Evolutionary conservation across 2,888 invertebrate genomes (phyloP).

Genomic region (Periphyllus acericola): DNA sequence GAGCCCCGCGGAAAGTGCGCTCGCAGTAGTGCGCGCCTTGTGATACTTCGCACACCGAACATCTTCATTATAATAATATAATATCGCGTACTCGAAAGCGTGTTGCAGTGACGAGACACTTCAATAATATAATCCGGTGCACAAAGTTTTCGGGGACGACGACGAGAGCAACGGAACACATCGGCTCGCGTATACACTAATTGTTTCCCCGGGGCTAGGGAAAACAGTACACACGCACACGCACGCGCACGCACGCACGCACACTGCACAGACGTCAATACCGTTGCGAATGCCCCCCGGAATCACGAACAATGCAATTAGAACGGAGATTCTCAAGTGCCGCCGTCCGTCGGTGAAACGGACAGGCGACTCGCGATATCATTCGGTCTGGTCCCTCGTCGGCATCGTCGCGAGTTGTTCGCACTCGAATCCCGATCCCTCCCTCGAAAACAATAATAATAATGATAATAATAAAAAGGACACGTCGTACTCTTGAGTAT

Average conservation of each 20-base stretch:
- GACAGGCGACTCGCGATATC: slow-evolving; percentile 49
- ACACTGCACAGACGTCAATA: slow-evolving; percentile 23
- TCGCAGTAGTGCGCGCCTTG: background rate
- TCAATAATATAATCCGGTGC: slow-evolving; percentile 15
- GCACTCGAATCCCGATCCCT: slow-evolving; percentile 10
- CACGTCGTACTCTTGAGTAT: slow-evolving; percentile 1
- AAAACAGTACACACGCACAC: background rate
- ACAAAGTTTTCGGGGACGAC: background rate
- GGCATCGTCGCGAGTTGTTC: background rate
- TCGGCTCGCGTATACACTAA: slow-evolving; percentile 18
- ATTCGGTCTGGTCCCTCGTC: slow-evolving; percentile 10
- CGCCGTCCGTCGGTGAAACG: slow-evolving; percentile 33
- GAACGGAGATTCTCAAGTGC: slow-evolving; percentile 43
- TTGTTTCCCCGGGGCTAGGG: slow-evolving; percentile 49
- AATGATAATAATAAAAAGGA: slow-evolving; percentile 16
- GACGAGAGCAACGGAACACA: slow-evolving; percentile 9
- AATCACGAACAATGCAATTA: slow-evolving; percentile 59
- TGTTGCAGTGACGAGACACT: slow-evolving; percentile 31
- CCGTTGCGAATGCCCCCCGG: slow-evolving; percentile 44
- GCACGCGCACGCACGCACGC: background rate
- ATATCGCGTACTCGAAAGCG: background rate
- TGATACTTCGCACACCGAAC: background rate
- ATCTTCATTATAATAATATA: slow-evolving; percentile 1
- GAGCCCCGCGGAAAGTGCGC: background rate
- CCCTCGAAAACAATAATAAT: slow-evolving; percentile 25